A percentile compares a stretch with the other conserved stretches of the same genome.
These are phyloP conservation scores for Sinocyclocheilus maitianheensis DNA, from an alignment of 2,113 vertebrate genomes.

Conservation along the genomic window DNA sequence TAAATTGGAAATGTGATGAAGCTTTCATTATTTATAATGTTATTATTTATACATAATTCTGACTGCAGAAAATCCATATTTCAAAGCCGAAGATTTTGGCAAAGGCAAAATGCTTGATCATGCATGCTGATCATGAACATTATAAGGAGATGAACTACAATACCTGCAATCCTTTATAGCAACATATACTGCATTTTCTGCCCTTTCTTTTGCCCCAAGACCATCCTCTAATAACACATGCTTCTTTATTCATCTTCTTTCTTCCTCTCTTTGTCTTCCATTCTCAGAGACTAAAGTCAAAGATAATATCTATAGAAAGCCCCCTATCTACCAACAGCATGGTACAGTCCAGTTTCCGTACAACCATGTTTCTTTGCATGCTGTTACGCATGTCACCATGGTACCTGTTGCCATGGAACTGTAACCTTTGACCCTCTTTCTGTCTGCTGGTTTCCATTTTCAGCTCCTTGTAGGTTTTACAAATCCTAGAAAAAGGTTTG, in stretches of 20 bases:
- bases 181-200: conserved; percentile 44
- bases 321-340: conserved; percentile 99
- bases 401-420: conserved; percentile 40
- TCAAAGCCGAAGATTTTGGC: not conserved
- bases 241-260: conserved; percentile 64
- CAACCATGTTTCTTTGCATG: conserved; percentile 68
- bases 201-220: conserved; percentile 51
- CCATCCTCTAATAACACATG: conserved; percentile 72
- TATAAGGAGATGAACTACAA: conserved; percentile 37
- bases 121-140: conserved; percentile 44
- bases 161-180: conserved; percentile 45
- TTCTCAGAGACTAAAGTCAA: conserved; percentile 91
- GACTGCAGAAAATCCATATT: conserved; percentile 22
- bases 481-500: conserved; percentile 4
- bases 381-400: conserved; percentile 68
- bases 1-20: not conserved
- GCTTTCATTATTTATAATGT: not conserved
- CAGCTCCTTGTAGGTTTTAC: conserved; percentile 23
- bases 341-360: conserved; percentile 84
- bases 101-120: conserved; percentile 29
- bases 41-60: not conserved
- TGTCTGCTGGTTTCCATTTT: conserved; percentile 40
- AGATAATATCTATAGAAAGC: conserved; percentile 99
- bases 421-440: conserved; percentile 32
- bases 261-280: conserved; percentile 67